phyloP scores from a whole-genome alignment of 1,140 invertebrate genomes.

The Probaryconus sp. region DNA sequence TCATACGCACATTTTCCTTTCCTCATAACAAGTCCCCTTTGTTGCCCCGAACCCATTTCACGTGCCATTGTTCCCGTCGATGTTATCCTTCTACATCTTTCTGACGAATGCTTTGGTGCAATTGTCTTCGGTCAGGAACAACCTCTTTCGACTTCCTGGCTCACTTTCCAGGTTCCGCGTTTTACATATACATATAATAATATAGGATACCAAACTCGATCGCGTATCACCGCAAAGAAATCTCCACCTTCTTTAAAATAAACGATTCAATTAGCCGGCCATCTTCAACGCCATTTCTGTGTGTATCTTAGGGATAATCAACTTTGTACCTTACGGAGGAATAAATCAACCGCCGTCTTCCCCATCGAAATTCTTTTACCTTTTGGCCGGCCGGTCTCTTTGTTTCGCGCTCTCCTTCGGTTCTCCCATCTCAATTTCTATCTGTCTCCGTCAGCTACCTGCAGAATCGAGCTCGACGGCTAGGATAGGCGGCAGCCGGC shows the following conservation, averaged over 20 bases:
- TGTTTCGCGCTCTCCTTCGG: constrained; percentile 19
- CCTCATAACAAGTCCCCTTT: constrained; percentile 36
- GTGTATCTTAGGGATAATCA: constrained; percentile 39
- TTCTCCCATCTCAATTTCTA: constrained; percentile 34
- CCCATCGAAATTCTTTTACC: too few species aligned
- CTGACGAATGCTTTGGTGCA: too few species aligned
- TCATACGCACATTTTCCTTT: constrained; percentile 48
- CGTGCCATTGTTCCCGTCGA: constrained; percentile 30
- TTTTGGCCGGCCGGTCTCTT: constrained; percentile 4
- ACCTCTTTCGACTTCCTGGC: too few species aligned
- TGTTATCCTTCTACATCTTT: constrained; percentile 36
- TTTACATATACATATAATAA: too few species aligned
- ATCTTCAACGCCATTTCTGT: background rate
- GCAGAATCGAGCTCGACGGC: constrained; percentile 65
- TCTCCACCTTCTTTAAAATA: constrained; percentile 22
- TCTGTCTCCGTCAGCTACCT: constrained; percentile 18
- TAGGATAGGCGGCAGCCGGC: constrained; percentile 72
- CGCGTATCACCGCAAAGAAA: constrained; percentile 5
- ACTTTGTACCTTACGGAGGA: constrained; percentile 25
- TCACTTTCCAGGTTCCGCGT: too few species aligned
- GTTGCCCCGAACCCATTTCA: constrained; percentile 42
- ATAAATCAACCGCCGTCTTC: constrained; percentile 37
- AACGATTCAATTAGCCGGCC: constrained; percentile 51
- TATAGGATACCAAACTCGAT: background rate
- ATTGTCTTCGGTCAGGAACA: too few species aligned